Base-by-base conservation (phyloP, 2,888 invertebrate genomes). In the Pheosia gnoma region DNA sequence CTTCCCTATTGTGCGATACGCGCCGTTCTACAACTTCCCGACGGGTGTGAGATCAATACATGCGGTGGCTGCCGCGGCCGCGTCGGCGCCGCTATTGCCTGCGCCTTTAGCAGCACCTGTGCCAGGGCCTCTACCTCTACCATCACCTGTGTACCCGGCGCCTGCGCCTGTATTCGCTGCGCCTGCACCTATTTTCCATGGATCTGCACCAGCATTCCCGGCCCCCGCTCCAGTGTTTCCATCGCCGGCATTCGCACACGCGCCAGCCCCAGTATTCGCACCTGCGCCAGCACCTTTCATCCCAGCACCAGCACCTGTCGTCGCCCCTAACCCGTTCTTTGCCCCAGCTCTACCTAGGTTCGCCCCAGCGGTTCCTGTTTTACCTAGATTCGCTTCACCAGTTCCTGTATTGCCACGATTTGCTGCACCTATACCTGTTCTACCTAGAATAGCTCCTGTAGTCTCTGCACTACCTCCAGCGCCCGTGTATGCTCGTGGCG, bases 1-100 rank as follows among this genome's bases (percentile, higher is more conserved):
- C 0, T 74, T 86, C 47, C 88, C 93, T 3, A 79, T 93, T 37
- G 93, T 92, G 1, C 84, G 93, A 67, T 92, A 93, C 74, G 91
- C 93, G 56, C 93, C 93, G 7, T 93, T 89, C 80, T 93, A 91
- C 80, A 93, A 87, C 71, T 93, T 93, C 51, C 93, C 93, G 11
- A 84, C 83, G 61, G 84, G 83, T 59, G 88, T 87, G 56, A 82
- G 91, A 67, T 90, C 93, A 9, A 88, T 91, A 71, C 93, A 89
- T 68, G 89, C 93, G 54, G 83, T 91, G 47, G 91, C 91, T 11
- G 86, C 88, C 7, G 73, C 81, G n/a, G 63, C 82, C 41, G 78
- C 83, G 10, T 77, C 79, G 0, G 59, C 71, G n/a, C 59, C 61
- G 71, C 11, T 45, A 4, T 13, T 45, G 11, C 45, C 45, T 36